Conservation (phyloP, 2,797 vertebrate genomes). For the Sebastes goodei region DNA sequence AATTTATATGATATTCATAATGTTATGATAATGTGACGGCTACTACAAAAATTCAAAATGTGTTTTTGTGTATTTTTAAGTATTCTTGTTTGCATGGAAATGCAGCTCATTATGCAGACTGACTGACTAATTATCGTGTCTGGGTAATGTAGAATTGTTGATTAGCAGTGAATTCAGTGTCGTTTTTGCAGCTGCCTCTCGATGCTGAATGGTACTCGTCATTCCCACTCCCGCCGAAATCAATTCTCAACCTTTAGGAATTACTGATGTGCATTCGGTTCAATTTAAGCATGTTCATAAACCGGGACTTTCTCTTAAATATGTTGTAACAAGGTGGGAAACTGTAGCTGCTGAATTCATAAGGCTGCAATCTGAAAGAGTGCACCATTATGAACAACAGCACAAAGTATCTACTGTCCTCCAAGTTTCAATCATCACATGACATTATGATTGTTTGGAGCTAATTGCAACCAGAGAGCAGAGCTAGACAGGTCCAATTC, state of each 20-base stretch:
- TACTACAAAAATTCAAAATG: too few relatives aligned
- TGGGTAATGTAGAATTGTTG: neutral
- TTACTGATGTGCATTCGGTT: neutral
- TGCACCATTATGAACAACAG: neutral
- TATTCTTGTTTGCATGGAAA: neutral
- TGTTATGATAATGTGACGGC: too few relatives aligned
- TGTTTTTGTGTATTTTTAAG: too few relatives aligned
- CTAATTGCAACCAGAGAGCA: neutral
- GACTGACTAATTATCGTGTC: neutral
- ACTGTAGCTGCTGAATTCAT: neutral
- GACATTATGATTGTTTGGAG: neutral
- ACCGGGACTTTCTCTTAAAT: neutral
- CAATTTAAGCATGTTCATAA: neutral
- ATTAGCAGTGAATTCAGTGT: neutral
- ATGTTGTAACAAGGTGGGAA: neutral
- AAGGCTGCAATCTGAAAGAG: neutral
- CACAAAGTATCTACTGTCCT: neutral
- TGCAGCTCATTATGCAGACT: neutral
- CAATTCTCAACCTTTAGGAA: neutral
- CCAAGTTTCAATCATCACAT: neutral
- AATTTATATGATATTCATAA: neutral
- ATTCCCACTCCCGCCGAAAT: neutral
- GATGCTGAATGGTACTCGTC: neutral
- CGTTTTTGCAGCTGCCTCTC: neutral
- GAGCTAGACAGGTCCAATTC: neutral